Base-by-base conservation (phyloP, 2,888 invertebrate genomes). In the Dynastes hyllus region DNA sequence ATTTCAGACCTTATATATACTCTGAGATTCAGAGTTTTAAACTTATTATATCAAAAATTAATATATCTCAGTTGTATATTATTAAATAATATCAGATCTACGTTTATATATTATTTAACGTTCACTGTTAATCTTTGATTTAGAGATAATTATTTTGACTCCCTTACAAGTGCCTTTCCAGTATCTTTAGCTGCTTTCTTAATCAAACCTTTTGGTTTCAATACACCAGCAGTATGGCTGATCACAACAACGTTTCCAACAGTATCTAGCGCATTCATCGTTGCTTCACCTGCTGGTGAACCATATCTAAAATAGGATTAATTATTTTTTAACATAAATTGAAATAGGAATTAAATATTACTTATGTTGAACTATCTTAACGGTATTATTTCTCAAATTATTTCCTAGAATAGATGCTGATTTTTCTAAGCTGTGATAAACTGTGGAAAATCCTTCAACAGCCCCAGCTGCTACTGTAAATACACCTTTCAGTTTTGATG, bases 281-380 rank as follows among this genome's bases (percentile, higher is more conserved):
- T 92, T 3, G 94, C 89, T 80, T 90, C 89, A 0, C 93, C 93
- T 37, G 93, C 94, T 16, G 93, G 91, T 11, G 89, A 87, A 0
- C 95, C 95, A 88, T 95, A 95, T 85, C 94, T 94, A 83, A 29
- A 63, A 22, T 76, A 66, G 8, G 78, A 32, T 45, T 11, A 0
- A 11, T 11, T 45, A 45, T 2, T 45, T 45, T 45, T 11, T 2
- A 11, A 2, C 45, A 45, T 45, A 11, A 45, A 11, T 8, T 11
- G 45, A 45, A 11, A 45, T 45, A 2, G 9, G 6, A 22, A 40
- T 16, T 29, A 45, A 58, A 29, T 32, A 9, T 69, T 89, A 95
- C 94, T 93, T 94, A 86, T 95, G 92, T 83, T 93, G 90, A 58
- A 95, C 94, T 77, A 95, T 91, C 85, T 92, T 91, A 0, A 95